Evolutionary conservation across 2,113 vertebrate species (phyloP), one percentile per base, ranked within the genome.

Genomic region (Oreochromis aureus): DNA sequence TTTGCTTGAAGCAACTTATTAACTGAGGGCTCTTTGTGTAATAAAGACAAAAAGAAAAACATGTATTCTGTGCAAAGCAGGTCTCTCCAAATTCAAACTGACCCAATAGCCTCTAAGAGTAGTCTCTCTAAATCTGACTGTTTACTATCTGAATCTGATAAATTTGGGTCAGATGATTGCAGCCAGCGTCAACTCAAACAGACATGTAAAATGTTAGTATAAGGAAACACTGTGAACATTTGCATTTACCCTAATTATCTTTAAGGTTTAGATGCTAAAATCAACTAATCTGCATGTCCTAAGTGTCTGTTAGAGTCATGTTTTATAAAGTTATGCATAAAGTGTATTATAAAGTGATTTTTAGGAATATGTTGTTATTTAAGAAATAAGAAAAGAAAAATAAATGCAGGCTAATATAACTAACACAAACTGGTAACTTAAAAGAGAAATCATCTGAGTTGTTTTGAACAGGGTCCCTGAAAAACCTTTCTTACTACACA

Each of bases 61-160:
- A 8, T 16, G 39, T 18, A 27, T 46, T 46, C 41, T 73, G 39
- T 18, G 69, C 69, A 2, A 73, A 73, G 69, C 69, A 73, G 41
- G 2, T 48, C 41, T 46, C 13, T 73, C 69, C 69, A 6, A 69
- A 69, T 41, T 69, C 36, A 41, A 48, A 27, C 15, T 0, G 0
- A 2, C 22, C 1, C 9, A 6, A 18, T 7, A 41, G 69, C 0
- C 22, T 73, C 69, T 27, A 8, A 73, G 69, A 46, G 46, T 73
- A 73, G 0, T 73, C 22, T 48, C 69, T 73, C 39, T 15, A 73
- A 73, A 18, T 18, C 41, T 27, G 22, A 73, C 41, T 73, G 41
- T 30, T 73, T 73, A 73, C 69, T 46, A 73, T 73, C 41, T 18
- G 0, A 73, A 46, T 46, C 41, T 11, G 15, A 48, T 73, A 7